A percentile compares a stretch with the other conserved stretches of the same genome.
Evolutionary conservation across 2,888 invertebrate genomes (phyloP).

Genomic region (Gymnocheta viridis): DNA sequence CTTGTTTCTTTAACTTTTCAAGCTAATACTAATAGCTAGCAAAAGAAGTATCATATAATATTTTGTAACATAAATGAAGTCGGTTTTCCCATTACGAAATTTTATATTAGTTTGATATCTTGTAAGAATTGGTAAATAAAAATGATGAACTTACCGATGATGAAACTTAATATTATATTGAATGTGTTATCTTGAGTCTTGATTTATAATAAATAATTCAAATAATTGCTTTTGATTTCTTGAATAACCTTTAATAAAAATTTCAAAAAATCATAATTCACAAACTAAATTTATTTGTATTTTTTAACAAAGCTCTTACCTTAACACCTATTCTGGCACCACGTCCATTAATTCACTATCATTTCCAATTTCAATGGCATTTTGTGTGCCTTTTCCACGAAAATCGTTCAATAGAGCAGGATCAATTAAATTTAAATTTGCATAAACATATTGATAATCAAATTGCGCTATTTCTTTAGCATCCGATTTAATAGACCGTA

Average conservation of each 20-base stretch:
- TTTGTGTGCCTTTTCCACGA: constrained; percentile 73
- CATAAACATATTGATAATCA: constrained; percentile 73
- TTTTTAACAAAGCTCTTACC: background rate
- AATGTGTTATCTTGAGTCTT: background rate
- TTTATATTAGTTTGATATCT: no score
- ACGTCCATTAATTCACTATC: constrained; percentile 24
- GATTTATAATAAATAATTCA: background rate
- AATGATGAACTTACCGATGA: background rate
- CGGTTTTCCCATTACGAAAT: no score
- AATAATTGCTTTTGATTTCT: background rate
- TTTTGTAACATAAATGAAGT: no score
- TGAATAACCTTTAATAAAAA: constrained; percentile 25
- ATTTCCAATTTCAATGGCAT: constrained; percentile 71
- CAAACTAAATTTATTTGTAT: background rate
- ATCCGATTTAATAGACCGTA: constrained; percentile 72
- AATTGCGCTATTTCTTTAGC: constrained; percentile 74
- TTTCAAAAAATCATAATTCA: background rate
- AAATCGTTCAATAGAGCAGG: constrained; percentile 73
- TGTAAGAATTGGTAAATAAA: no score
- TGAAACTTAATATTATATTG: background rate
- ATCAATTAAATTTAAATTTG: constrained; percentile 75
- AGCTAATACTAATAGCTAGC: no score
- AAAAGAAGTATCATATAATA: no score
- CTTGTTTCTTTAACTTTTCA: no score
- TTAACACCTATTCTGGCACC: background rate